These are phyloP conservation scores for Drosophila nigricruria DNA, from an alignment of 2,888 invertebrate genomes.

Conservation along the genomic window DNA sequence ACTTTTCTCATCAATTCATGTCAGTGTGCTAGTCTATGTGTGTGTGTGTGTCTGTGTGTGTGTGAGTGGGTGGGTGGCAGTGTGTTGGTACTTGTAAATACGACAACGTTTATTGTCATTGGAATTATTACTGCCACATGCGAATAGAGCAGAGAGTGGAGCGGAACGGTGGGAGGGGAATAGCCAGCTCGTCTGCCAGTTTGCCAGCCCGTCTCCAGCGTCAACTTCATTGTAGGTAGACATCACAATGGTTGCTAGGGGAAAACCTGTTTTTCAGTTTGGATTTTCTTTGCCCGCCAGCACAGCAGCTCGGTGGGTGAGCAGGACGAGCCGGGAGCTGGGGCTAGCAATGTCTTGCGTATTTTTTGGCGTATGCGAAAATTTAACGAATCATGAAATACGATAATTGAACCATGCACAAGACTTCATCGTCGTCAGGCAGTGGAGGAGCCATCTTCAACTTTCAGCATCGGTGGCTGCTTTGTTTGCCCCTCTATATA, in stretches of 20 bases:
- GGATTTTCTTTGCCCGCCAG: constrained; percentile 63
- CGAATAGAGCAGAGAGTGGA: constrained; percentile 26
- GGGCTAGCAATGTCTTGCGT: constrained; percentile 62
- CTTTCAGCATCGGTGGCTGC: constrained; percentile 56
- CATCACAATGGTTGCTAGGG: constrained; percentile 78
- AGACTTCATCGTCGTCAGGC: constrained; percentile 67
- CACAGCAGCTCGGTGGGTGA: neutral
- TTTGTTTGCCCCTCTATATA: constrained; percentile 51
- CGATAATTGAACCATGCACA: constrained; percentile 84
- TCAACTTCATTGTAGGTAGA: constrained; percentile 67
- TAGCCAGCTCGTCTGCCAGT: constrained; percentile 39
- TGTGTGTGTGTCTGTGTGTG: constrained; percentile 41
- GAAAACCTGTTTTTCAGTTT: constrained; percentile 76
- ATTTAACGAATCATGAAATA: constrained; percentile 85
- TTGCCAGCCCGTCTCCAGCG: constrained; percentile 44
- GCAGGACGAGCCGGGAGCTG: neutral
- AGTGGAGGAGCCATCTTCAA: constrained; percentile 46
- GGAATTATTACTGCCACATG: constrained; percentile 78
- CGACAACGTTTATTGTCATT: constrained; percentile 81
- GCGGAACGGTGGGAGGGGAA: neutral
- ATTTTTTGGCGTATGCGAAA: constrained; percentile 79
- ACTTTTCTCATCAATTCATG: constrained; percentile 80
- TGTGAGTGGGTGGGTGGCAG: constrained; percentile 33
- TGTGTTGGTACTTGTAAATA: constrained; percentile 74
- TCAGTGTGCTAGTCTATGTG: constrained; percentile 53